Evolutionary conservation across 1,140 invertebrate species (phyloP).

Genomic region (Manduca sexta): DNA sequence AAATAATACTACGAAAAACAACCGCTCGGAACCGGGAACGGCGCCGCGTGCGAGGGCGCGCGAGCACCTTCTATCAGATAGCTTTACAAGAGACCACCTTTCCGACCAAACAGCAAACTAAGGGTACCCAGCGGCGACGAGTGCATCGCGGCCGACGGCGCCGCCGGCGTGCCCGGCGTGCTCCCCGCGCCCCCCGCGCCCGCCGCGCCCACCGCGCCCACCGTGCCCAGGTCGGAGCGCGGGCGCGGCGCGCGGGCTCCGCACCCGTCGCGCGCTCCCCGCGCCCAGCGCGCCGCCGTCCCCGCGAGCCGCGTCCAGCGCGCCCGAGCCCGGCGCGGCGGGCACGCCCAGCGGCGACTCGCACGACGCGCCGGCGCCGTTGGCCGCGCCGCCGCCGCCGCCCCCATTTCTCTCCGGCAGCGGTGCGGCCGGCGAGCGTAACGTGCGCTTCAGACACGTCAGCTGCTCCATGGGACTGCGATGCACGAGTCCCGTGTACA

Average conservation of each 20-base stretch:
- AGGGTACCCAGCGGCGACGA: conserved; percentile 82
- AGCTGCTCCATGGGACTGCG: conserved; percentile 84
- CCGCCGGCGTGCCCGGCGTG: conserved; percentile 75
- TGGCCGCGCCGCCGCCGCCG: conserved; percentile 17
- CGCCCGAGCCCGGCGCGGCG: conserved; percentile 65
- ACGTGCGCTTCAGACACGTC: conserved; percentile 79
- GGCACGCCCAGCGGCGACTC: conserved; percentile 67
- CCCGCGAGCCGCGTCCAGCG: conserved; percentile 56
- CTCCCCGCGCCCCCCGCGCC: conserved; percentile 43
- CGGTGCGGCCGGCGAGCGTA: conserved; percentile 62
- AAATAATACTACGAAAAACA: not conserved
- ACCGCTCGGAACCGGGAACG: not conserved
- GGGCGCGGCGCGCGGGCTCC: conserved; percentile 57
- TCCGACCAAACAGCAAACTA: conserved; percentile 87
- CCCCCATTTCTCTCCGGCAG: conserved; percentile 26
- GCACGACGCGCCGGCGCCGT: conserved; percentile 1
- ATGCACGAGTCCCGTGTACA: conserved; percentile 73
- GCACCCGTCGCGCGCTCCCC: conserved; percentile 49
- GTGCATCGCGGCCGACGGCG: conserved; percentile 57
- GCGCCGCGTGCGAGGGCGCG: not conserved
- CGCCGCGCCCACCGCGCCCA: conserved; percentile 55
- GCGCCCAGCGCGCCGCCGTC: conserved; percentile 69
- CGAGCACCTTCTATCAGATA: no score
- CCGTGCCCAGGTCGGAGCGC: conserved; percentile 66
- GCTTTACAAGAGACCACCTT: conserved; percentile 82